Evolutionary conservation across 2,797 vertebrate genomes (phyloP), one percentile per base, ranked within the genome.

Genomic region (Leuciscus waleckii): DNA sequence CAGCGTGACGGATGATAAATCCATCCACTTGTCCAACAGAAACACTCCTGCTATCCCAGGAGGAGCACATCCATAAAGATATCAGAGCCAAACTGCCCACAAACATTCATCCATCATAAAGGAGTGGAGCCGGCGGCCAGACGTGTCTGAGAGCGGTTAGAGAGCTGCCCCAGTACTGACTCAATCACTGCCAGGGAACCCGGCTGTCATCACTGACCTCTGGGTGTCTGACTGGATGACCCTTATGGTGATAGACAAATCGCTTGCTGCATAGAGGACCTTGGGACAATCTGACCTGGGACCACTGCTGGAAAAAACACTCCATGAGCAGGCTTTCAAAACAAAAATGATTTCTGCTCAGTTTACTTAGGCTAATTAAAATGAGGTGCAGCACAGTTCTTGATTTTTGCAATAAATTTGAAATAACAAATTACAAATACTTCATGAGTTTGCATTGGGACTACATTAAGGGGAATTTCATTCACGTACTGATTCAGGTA

Each of bases 91-190:
- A 87, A 87, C 77, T 51, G 69, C 82, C 70, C 69, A 58, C 82
- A 87, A 90, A 87, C 86, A 84, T 82, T 77, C 89, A 90, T 88
- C 87, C 86, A 86, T 90, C 89, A 87, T 75, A 51, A 70, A 35
- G 51, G 17, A 81, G 79, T 7, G 58, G 43, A 51, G 80, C 83
- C 63, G 23, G 5, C 9, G 61, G 83, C 74, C 58, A 69, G 80
- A 43, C 65, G 46, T 39, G 75, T 83, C 81, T 74, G 70, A 56
- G 73, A 6, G 76, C 63, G 21, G 68, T 51, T 37, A 9, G 54
- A 65, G 63, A 82, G 82, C 67, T 67, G 58, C 61, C 17, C 41
- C 39, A 54, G 61, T 39, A 43, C 61, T 81, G 77, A 77, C 86
- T 85, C 74, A 67, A 39, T 67, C 80, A 71, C 54, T 71, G 39